phyloP scores from a whole-genome alignment of 2,113 vertebrate genomes.

The Nycticebus coucang region DNA sequence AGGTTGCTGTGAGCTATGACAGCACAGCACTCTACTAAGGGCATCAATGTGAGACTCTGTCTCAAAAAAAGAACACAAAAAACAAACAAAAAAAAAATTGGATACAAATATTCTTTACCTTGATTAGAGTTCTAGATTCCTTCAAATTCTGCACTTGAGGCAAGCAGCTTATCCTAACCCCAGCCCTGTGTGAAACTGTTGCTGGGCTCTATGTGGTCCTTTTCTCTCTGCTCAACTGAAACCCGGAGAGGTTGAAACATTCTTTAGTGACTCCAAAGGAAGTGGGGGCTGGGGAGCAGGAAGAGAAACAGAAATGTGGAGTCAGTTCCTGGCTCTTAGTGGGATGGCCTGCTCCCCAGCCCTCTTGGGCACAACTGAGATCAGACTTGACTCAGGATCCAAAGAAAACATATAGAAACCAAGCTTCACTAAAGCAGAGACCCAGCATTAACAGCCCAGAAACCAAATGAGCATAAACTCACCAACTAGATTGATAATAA shows the following conservation, averaged over 20 bases:
- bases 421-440: constrained; percentile 31
- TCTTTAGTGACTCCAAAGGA: constrained; percentile 5
- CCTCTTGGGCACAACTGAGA: not conserved
- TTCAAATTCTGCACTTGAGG: not conserved
- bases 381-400: not conserved
- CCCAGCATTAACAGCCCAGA: not conserved
- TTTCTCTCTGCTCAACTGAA: not conserved
- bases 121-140: not conserved
- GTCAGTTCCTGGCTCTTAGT: not conserved
- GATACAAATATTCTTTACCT: not conserved
- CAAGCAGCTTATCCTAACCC: not conserved
- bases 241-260: not conserved
- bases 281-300: not conserved
- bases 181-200: not conserved
- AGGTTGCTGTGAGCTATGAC: too few relatives aligned
- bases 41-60: too few relatives aligned
- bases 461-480: not conserved
- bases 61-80: not conserved
- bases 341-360: not conserved
- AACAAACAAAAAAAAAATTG: not conserved
- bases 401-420: constrained; percentile 31
- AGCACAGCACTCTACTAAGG: too few relatives aligned
- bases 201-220: not conserved
- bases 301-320: not conserved
- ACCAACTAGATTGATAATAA: not conserved